Base-by-base conservation (phyloP, 2,113 vertebrate genomes). In the Cynopterus brachyotis region DNA sequence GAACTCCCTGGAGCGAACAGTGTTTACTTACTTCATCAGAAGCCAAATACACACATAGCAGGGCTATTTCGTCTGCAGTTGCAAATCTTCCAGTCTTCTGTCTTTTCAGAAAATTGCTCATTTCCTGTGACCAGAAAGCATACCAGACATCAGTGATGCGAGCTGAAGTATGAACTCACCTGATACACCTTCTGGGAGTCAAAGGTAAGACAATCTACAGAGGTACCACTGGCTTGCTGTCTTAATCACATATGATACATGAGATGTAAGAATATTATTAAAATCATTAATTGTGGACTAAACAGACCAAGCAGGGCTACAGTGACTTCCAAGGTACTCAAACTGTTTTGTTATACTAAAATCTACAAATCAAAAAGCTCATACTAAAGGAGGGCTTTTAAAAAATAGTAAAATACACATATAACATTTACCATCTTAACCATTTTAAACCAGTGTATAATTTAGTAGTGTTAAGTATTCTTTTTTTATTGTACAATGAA, bases 41-140 rank as follows among this genome's bases (percentile, higher is more conserved):
- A 57, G 99, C 99, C 98, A 99, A 92, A 97, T 99, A 99, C 15
- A 99, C 99, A 50, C 99, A 99, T 26, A 99, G 99, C 89, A 99
- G 95, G 3, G 99, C 99, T 90, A 99, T 99, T 98, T 99, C 99
- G 84, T 99, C 99, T 0, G 99, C 99, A 3, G 99, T 99, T 86
- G 99, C 99, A 98, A 99, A 98, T 96, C 99, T 99, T 59, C 99
- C 99, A 3, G 98, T 99, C 98, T 98, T 99, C 96, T 99, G 99
- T 96, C 99, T 99, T 59, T 99, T 99, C 97, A 99, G 98, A 92
- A 99, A 99, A 96, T 99, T 98, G 69, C 99, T 99, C 76, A 98
- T 80, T n/a, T 99, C 99, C 99, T 99, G 89, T 6, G 67, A 86
- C 15, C 66, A 89, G 80, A 97, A 11, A 98, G 4, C 67, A 95